A percentile compares a stretch with the other conserved stretches of the same genome.
Conservation (phyloP, 2,797 vertebrate genomes). For the Mus minutoides region DNA sequence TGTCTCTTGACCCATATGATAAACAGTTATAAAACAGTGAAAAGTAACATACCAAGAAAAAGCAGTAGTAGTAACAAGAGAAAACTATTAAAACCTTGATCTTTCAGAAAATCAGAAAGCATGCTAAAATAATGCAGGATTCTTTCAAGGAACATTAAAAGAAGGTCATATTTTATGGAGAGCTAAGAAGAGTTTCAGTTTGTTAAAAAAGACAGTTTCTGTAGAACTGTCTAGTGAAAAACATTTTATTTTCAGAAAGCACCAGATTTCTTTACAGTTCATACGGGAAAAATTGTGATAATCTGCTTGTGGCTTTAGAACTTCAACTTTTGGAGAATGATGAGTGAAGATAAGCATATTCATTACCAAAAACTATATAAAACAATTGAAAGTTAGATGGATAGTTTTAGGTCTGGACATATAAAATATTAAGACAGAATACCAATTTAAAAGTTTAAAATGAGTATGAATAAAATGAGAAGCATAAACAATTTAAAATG, state of each 20-base stretch:
- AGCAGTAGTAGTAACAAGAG: not conserved
- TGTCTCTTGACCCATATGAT: not conserved
- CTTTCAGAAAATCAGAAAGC: not conserved
- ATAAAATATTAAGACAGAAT: not conserved
- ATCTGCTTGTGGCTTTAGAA: not conserved
- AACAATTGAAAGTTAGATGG: not conserved
- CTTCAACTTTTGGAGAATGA: not conserved
- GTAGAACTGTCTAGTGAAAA: not conserved
- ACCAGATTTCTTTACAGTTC: not conserved
- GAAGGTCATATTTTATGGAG: not conserved
- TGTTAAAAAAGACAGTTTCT: not conserved
- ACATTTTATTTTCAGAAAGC: not conserved
- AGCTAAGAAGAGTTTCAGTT: not conserved
- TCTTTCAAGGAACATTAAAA: not conserved
- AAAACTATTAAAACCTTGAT: not conserved
- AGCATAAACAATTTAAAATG: not conserved
- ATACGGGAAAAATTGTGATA: not conserved
- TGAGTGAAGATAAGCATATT: not conserved
- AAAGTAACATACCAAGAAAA: not conserved
- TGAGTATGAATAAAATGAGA: not conserved
- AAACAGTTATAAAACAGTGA: not conserved
- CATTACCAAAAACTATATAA: not conserved
- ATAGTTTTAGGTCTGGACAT: not conserved
- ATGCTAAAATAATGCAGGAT: not conserved
- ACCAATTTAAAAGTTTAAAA: not conserved